Evolutionary conservation across 2,797 vertebrate species (phyloP).

Genomic region (Rhodeus uyekii): DNA sequence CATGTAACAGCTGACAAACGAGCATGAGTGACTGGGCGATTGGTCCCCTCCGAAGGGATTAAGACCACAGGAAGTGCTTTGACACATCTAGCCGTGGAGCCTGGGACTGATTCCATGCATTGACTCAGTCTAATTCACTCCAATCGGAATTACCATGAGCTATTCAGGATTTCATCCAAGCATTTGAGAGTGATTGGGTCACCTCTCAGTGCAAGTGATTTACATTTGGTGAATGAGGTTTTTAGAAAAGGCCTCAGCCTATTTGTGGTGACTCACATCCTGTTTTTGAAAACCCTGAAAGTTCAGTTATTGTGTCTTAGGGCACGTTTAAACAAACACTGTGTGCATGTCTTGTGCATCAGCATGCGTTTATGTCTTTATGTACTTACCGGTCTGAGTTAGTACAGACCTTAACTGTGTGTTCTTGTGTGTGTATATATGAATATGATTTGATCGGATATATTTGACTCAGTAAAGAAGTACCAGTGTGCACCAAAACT

Average conservation of each 20-base stretch:
- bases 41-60: slow-evolving; percentile 23
- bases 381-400: neutral
- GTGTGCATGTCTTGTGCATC: neutral
- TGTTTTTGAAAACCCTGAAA: slow-evolving; percentile 15
- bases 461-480: neutral
- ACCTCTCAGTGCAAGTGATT: slow-evolving; percentile 19
- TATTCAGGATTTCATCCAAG: slow-evolving; percentile 19
- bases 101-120: neutral
- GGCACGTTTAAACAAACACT: slow-evolving; percentile 31
- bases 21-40: slow-evolving; percentile 11
- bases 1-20: slow-evolving; percentile 2
- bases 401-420: neutral
- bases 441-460: neutral
- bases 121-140: slow-evolving; percentile 33
- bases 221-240: slow-evolving; percentile 25
- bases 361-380: neutral
- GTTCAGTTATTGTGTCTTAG: neutral
- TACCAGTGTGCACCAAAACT: neutral
- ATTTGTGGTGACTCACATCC: slow-evolving; percentile 35
- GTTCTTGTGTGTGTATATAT: neutral
- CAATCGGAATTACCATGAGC: slow-evolving; percentile 29
- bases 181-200: slow-evolving; percentile 11
- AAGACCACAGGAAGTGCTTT: slow-evolving; percentile 28
- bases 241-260: neutral
- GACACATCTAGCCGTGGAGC: slow-evolving; percentile 26